Base-by-base conservation (phyloP, 2,797 vertebrate genomes). In the Adelosebastes latens region DNA sequence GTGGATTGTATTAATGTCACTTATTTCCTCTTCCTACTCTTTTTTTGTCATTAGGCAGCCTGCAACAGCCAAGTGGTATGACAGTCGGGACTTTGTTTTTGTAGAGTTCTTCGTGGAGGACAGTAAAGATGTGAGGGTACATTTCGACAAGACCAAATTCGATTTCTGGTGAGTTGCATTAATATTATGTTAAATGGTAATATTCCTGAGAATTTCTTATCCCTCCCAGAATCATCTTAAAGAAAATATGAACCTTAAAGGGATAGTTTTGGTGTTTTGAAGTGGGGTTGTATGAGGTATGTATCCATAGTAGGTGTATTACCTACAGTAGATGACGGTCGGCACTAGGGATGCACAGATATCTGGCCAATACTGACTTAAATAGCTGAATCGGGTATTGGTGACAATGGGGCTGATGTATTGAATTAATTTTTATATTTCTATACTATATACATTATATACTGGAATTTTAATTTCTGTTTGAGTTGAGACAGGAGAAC, bases 61-160 rank as follows among this genome's bases (percentile, higher is more conserved):
- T 87, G 98, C 97, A 91, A 95, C 97, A 94, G 97, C 97, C 8
- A 99, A 98, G 93, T 99, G 98, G 98, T 99, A 98, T 82, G 98
- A 99, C 95, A 97, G 97, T 91, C 94, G 97, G 93, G 98, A 99
- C 92, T 96, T 96, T 18, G 98, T 99, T 89, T 99, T 97, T 84
- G 90, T 99, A 67, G 98, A 99, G 87, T 99, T 99, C 91, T 99
- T 97, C 34, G 97, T 99, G 68, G 98, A 99, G 91, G 98, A 99
- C 96, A 99, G 98, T 91, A 98, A 97, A 97, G 97, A 98, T 71
- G 97, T 99, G 81, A 92, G 97, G 83, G 94, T 99, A 88, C 95
- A 96, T 64, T 99, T 99, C 86, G 96, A 97, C 86, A 97, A 97
- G 91, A 96, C 95, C 84, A 99, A 97, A 94, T 88, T 99, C 72